These are phyloP conservation scores for Melanogrammus aeglefinus DNA, from an alignment of 2,797 vertebrate species.

Conservation along the genomic window DNA sequence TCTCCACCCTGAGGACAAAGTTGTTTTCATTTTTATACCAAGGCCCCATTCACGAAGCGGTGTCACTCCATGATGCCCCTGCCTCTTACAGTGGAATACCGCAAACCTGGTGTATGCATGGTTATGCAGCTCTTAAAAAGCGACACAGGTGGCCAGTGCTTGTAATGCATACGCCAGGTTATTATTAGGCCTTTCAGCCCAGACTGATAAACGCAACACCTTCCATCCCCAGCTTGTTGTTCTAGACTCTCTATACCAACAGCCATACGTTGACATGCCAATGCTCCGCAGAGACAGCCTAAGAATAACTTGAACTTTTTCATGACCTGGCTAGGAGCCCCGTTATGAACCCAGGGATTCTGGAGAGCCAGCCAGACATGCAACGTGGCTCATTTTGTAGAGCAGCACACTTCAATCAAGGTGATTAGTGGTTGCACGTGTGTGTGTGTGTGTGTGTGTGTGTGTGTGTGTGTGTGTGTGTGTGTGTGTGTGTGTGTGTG, in stretches of 20 bases:
- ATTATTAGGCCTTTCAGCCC: not conserved
- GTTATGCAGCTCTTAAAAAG: not conserved
- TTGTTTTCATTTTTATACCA: not conserved
- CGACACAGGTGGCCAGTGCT: not conserved
- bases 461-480: too few species aligned
- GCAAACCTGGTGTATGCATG: not conserved
- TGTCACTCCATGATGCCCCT: not conserved
- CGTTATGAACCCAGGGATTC: slow-evolving; percentile 37
- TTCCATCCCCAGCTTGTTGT: not conserved
- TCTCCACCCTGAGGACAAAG: not conserved
- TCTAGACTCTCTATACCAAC: not conserved
- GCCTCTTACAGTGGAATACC: not conserved
- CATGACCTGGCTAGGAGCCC: slow-evolving; percentile 32
- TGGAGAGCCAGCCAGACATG: slow-evolving; percentile 9
- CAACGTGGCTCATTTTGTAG: not conserved
- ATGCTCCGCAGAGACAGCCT: slow-evolving; percentile 38
- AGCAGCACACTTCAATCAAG: too few species aligned
- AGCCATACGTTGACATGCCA: slow-evolving; percentile 23
- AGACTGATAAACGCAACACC: not conserved
- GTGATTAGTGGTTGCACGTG: too few species aligned
- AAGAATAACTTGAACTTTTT: slow-evolving; percentile 57
- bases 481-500: slow-evolving; percentile 7
- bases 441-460: too few species aligned
- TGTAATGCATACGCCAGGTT: not conserved
- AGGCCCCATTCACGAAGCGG: not conserved